Conservation (phyloP, 1,140 invertebrate species). For the Colletes gigas region DNA sequence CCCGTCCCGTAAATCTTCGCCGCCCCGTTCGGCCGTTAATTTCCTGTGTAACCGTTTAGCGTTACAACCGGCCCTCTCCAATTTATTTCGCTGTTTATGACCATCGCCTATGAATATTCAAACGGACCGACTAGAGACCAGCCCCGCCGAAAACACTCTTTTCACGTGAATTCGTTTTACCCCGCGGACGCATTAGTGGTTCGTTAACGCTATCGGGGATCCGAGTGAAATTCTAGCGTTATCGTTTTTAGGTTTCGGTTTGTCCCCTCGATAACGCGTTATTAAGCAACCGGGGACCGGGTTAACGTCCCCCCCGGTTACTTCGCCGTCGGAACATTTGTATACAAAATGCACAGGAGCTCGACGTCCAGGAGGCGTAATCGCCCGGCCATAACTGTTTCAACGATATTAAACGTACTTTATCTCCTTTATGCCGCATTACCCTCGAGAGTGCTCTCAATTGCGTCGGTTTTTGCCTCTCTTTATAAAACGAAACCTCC, state of each 20-base stretch:
- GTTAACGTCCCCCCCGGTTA: conserved; percentile 7
- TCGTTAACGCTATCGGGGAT: background rate
- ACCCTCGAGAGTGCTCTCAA: conserved; percentile 40
- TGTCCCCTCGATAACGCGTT: conserved; percentile 31
- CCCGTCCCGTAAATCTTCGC: conserved; percentile 34
- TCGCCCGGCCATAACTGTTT: conserved; percentile 49
- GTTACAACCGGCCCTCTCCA: conserved; percentile 39
- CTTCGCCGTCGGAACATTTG: conserved; percentile 24
- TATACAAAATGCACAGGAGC: conserved; percentile 40
- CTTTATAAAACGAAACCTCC: conserved; percentile 22
- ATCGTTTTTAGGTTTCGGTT: background rate
- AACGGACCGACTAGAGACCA: background rate
- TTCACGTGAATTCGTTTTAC: background rate
- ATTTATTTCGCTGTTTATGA: conserved; percentile 46
- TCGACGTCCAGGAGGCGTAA: conserved; percentile 26
- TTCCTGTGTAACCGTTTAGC: conserved; percentile 41
- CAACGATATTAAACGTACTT: conserved; percentile 54
- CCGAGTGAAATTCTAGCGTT: background rate
- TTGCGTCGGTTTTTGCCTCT: conserved; percentile 16
- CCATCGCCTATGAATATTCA: conserved; percentile 45
- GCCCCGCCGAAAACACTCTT: too few relatives aligned
- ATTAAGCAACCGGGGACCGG: conserved; percentile 25
- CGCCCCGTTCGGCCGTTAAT: background rate
- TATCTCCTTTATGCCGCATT: conserved; percentile 58
- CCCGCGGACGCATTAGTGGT: too few relatives aligned